These are phyloP conservation scores for Stichodactyla mertensii DNA, from an alignment of 64 coral and sea anemone genomes.

Conservation along the genomic window DNA sequence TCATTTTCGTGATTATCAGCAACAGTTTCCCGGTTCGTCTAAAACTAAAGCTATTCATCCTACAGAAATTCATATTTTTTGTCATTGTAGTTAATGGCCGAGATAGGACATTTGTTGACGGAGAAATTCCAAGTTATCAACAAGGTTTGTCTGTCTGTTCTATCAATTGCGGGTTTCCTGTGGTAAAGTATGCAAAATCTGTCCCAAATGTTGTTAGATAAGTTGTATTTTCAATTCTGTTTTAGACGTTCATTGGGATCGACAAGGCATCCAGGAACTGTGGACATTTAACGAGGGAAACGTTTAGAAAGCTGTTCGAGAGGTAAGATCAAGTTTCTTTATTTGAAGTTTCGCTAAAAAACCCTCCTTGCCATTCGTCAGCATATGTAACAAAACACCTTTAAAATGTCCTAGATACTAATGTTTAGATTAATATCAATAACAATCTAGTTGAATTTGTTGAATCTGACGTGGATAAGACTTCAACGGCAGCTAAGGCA, in stretches of 20 bases:
- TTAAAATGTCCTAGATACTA: no score
- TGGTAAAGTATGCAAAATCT: neutral
- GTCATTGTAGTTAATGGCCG: constrained; percentile 40
- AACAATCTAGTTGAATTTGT: no score
- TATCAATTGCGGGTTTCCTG: neutral
- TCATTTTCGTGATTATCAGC: no score
- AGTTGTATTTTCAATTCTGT: neutral
- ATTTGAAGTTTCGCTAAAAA: neutral
- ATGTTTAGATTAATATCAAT: no score
- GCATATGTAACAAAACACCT: no score
- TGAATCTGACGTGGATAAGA: no score
- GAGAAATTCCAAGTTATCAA: constrained; percentile 65
- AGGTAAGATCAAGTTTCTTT: neutral
- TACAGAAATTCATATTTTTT: no score
- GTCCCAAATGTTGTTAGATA: neutral
- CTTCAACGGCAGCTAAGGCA: no score
- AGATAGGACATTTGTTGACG: constrained; percentile 54
- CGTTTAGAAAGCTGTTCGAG: constrained; percentile 49
- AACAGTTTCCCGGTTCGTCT: no score
- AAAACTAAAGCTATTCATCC: no score
- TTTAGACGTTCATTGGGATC: constrained; percentile 12
- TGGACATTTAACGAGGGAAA: constrained; percentile 48
- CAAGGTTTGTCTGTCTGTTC: constrained; percentile 31
- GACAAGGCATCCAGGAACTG: constrained; percentile 20
- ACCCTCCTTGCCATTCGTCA: no score